phyloP scores from a whole-genome alignment of 2,888 invertebrate genomes.

The Stenodera caucasica region DNA sequence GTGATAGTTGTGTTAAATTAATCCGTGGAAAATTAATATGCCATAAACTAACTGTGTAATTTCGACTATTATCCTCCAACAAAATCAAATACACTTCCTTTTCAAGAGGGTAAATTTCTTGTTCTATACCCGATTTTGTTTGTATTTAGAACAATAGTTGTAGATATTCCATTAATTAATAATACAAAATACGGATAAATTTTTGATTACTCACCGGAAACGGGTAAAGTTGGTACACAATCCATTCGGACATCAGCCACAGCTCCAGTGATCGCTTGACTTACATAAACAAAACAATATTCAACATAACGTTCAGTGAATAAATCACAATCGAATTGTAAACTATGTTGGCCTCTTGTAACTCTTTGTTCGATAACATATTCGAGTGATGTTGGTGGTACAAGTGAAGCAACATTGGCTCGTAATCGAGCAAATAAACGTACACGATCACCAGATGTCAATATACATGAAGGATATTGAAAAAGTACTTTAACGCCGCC shows the following conservation, averaged over 20 bases:
- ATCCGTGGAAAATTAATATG: background rate
- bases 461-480: slow-evolving; percentile 81
- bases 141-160: too few species aligned
- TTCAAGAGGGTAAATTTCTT: background rate
- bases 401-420: slow-evolving; percentile 69
- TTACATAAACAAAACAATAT: slow-evolving; percentile 87
- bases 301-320: slow-evolving; percentile 83
- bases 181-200: too few species aligned
- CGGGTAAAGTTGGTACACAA: slow-evolving; percentile 80
- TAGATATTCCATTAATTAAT: too few species aligned
- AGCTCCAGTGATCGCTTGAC: slow-evolving; percentile 81
- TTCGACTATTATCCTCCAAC: background rate
- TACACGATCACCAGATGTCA: slow-evolving; percentile 76
- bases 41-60: background rate
- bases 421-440: slow-evolving; percentile 75
- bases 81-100: background rate
- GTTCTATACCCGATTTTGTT: background rate
- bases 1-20: slow-evolving; percentile 1
- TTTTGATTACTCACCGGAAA: slow-evolving; percentile 78
- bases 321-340: slow-evolving; percentile 77
- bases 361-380: slow-evolving; percentile 70
- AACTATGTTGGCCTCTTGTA: slow-evolving; percentile 71
- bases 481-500: slow-evolving; percentile 77
- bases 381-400: slow-evolving; percentile 65
- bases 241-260: slow-evolving; percentile 83